Evolutionary conservation across 37 sponge, comb jelly and placozoan species (phyloP).

Genomic region (Crambe crambe): DNA sequence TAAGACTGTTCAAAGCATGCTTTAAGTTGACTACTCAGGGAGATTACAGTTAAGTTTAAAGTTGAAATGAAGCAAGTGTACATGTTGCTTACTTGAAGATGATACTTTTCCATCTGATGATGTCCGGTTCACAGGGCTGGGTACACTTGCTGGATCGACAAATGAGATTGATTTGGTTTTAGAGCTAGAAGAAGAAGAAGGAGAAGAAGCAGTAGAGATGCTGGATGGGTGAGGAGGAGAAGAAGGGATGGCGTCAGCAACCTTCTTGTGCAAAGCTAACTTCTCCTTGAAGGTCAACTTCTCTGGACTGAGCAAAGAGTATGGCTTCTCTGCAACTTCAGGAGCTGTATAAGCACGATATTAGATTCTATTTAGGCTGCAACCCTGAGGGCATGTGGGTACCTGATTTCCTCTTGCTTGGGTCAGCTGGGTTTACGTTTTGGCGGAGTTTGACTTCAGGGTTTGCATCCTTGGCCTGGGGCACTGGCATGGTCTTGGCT

Average conservation of each 20-base stretch:
- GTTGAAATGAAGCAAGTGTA: too few species aligned
- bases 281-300: constrained; percentile 54
- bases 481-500: background rate
- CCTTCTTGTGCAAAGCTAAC: constrained; percentile 44
- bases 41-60: too few species aligned
- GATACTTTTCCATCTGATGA: constrained; percentile 1
- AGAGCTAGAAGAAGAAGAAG: background rate
- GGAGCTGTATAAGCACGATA: constrained; percentile 4
- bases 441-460: background rate
- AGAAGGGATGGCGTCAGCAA: background rate
- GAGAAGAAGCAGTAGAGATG: background rate
- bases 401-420: constrained; percentile 5
- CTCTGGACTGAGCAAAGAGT: constrained; percentile 19
- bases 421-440: background rate
- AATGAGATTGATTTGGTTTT: background rate
- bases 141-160: background rate
- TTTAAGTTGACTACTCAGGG: too few species aligned
- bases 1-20: too few species aligned
- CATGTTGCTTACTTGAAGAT: background rate
- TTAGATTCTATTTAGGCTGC: too few species aligned
- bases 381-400: background rate
- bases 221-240: background rate
- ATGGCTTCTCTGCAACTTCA: constrained; percentile 35
- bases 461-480: background rate
- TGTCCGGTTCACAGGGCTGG: background rate